Evolutionary conservation across 2,113 vertebrate genomes (phyloP), one percentile per base, ranked within the genome.

Genomic region (Vulpes ferrilata): DNA sequence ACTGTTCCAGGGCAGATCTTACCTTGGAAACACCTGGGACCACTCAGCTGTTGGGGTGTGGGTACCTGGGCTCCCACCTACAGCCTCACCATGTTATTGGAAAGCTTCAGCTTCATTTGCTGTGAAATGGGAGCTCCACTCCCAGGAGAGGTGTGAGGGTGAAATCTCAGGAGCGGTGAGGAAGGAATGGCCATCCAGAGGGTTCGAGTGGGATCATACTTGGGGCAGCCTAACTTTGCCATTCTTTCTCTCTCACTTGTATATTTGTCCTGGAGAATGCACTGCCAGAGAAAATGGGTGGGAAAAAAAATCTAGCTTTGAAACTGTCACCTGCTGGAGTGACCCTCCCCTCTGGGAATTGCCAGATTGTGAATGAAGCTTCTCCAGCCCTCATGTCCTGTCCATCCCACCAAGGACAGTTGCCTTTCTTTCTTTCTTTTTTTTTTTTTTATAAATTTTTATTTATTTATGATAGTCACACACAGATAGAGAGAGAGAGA

Each of bases 241-340:
- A 51, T 95, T 71, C 81, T 53, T 22, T 38, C 55, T 15, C 80
- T 64, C 35, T 91, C 95, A 0, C 27, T 55, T 22, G 30, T 96
- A 64, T 51, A 25, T 86, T 81, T 96, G 80, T 94, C 27, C 88
- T 97, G 60, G 32, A 95, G 95, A 97, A 94, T 27, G 55, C 86
- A 82, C 55, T 15, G 86, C 74, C 96, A 88, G 95, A 98, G 81
- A 98, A 97, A 97, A 97, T n/a, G 79, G 96, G 43, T 4, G 25
- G 43, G n/a, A 97, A 98, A 97, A 98, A 97, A 96, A 30, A 30
- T n/a, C 22, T 88, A 94, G 95, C 79, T 98, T 98, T 98, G 96
- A 96, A 96, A 97, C 95, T 97, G 94, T 98, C 80, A 94, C 93
- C 96, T 96, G 87, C 92, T 96, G 96, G 83, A 95, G 85, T 62